Conservation (phyloP, 2,113 vertebrate genomes). For the Laterallus jamaicensis region DNA sequence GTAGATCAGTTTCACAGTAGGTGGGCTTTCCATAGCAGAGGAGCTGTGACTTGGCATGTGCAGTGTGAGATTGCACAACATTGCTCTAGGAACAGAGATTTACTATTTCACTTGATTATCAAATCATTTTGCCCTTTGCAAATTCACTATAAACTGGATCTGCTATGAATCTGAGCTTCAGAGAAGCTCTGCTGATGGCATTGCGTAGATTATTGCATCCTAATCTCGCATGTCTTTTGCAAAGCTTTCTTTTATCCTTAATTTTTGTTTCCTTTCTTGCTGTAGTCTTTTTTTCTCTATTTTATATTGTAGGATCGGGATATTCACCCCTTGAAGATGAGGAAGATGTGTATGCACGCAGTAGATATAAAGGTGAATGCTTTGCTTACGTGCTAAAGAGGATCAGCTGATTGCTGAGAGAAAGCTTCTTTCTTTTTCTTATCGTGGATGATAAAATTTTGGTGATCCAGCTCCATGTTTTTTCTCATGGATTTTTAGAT, state of each 20-base stretch:
- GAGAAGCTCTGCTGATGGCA: slow-evolving; percentile 27
- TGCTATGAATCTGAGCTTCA: slow-evolving; percentile 29
- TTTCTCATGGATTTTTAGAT: slow-evolving; percentile 2
- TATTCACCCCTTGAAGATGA: slow-evolving; percentile 89
- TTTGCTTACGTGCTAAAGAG: slow-evolving; percentile 77
- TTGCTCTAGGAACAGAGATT: neutral
- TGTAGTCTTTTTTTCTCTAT: slow-evolving; percentile 76
- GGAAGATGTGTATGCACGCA: slow-evolving; percentile 87
- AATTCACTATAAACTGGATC: slow-evolving; percentile 62
- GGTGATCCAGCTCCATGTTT: slow-evolving; percentile 19
- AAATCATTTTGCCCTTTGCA: neutral
- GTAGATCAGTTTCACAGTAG: neutral
- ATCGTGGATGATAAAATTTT: slow-evolving; percentile 23
- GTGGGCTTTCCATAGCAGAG: neutral
- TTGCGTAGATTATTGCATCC: slow-evolving; percentile 52
- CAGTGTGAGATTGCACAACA: neutral
- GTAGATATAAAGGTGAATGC: slow-evolving; percentile 92
- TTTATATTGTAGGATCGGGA: slow-evolving; percentile 92
- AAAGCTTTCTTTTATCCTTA: slow-evolving; percentile 55
- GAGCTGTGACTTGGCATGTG: neutral
- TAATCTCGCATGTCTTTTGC: slow-evolving; percentile 72
- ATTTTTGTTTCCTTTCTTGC: slow-evolving; percentile 76
- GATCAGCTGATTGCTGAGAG: slow-evolving; percentile 62
- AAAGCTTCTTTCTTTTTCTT: slow-evolving; percentile 49
- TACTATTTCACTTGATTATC: neutral